Base-by-base conservation (phyloP, 2,113 vertebrate species). In the Labrus mixtus region DNA sequence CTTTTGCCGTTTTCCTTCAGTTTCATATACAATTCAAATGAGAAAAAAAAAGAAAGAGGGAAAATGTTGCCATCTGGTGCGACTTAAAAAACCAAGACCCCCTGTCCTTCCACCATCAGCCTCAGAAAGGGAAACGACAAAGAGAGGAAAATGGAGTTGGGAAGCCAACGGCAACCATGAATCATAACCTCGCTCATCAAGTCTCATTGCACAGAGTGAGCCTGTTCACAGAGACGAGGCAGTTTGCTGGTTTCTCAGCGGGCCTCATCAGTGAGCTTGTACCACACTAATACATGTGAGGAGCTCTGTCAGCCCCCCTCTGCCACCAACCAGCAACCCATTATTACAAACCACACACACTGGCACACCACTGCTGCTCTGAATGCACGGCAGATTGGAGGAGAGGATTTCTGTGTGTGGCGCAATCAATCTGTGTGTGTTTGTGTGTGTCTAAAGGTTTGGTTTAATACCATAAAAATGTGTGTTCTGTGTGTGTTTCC, bases 41-140 rank as follows among this genome's bases (percentile, higher is more conserved):
- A 92, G 19, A 17, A 48, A 7, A 48, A 17, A 48, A 17, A 48
- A 7, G 17, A 17, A 19, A 17, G 16, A 48, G 46, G 7, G 46
- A 48, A 90, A 91, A 95, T 85, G 79, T 95, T 91, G 25, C 94
- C 93, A 95, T 96, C 93, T 96, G 94, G 90, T 93, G 86, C 87
- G 64, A 83, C 78, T 87, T 93, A 6, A 88, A 94, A 79, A 88
- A 83, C 10, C 17, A 71, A 81, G 73, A 4, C 16, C 68, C 68
- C 61, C 23, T 10, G 71, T 67, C 61, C 46, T 57, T 10, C 29
- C 20, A 25, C 23, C 73, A 39, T 72, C 71, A 81, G 55, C 68
- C 62, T 58, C 48, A 75, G 77, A 25, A 43, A 41, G 2, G 39
- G 15, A n/a, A 17, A 74, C 33, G 70, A 76, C 54, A 80, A 79